These are phyloP conservation scores for Thalassarche chlororhynchos DNA, from an alignment of 2,113 vertebrate species.

Conservation along the genomic window DNA sequence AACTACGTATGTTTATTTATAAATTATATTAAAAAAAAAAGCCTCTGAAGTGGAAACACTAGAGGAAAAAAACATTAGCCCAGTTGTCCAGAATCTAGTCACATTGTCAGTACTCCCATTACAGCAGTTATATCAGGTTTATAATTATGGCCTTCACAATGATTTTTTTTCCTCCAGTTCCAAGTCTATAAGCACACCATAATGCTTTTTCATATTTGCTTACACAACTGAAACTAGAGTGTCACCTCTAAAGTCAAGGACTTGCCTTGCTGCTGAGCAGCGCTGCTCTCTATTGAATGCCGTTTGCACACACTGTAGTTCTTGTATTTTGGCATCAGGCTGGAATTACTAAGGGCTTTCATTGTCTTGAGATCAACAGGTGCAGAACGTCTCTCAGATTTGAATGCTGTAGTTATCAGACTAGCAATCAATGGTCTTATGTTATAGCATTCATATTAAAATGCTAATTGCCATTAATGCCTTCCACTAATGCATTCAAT, in stretches of 20 bases:
- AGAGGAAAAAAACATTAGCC: not conserved
- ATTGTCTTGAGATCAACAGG: not conserved
- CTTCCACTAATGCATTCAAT: not conserved
- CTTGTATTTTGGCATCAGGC: not conserved
- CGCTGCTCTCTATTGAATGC: not conserved
- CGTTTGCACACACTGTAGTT: not conserved
- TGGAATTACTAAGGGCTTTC: not conserved
- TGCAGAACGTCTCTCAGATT: not conserved
- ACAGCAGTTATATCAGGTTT: not conserved
- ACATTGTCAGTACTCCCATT: not conserved
- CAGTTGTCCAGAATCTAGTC: not conserved
- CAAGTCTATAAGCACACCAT: not conserved
- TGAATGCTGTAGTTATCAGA: slow-evolving; percentile 12
- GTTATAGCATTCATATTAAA: slow-evolving; percentile 22
- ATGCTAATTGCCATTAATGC: slow-evolving; percentile 3
- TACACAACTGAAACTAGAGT: not conserved
- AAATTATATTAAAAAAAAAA: not conserved
- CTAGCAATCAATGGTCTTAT: not conserved
- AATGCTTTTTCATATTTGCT: not conserved
- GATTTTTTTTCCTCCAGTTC: not conserved
- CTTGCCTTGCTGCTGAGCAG: not conserved
- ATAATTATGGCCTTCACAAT: not conserved
- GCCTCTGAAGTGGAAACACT: not conserved
- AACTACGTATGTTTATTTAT: not conserved
- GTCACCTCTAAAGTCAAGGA: not conserved